These are phyloP conservation scores for Heteropelma amictum DNA, from an alignment of 2,888 invertebrate species.

Conservation along the genomic window DNA sequence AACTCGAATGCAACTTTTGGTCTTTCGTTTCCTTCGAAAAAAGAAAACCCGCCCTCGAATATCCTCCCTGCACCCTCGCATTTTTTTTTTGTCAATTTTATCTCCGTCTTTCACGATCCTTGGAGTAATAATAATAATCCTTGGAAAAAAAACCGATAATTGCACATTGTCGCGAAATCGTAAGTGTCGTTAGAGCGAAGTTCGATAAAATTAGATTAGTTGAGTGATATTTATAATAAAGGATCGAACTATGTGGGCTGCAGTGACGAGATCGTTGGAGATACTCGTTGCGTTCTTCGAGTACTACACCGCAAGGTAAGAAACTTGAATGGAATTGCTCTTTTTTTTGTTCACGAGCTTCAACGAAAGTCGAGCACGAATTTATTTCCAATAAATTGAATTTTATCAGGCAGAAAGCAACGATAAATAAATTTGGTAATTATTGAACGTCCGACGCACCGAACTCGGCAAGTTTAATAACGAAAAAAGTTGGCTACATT, in stretches of 20 bases:
- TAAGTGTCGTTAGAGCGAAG: slow-evolving; percentile 51
- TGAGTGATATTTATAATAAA: slow-evolving; percentile 70
- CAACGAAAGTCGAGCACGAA: too few species aligned
- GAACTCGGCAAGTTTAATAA: too few species aligned
- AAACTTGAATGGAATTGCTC: slow-evolving; percentile 23
- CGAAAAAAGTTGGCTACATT: too few species aligned
- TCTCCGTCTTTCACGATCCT: not conserved
- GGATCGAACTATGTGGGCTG: slow-evolving; percentile 87
- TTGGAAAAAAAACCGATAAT: slow-evolving; percentile 8
- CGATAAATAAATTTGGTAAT: too few species aligned
- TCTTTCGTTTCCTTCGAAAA: not conserved
- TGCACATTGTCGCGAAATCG: slow-evolving; percentile 28
- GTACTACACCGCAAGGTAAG: slow-evolving; percentile 88
- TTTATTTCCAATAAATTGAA: too few species aligned
- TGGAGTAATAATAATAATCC: too few species aligned
- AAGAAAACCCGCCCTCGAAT: not conserved
- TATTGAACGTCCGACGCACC: too few species aligned
- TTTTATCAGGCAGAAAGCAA: too few species aligned
- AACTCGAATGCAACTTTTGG: slow-evolving; percentile 11
- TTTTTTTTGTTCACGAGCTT: too few species aligned
- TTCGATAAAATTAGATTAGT: slow-evolving; percentile 56
- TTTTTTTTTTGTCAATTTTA: not conserved
- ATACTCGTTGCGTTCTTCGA: slow-evolving; percentile 91
- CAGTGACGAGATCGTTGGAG: slow-evolving; percentile 89
- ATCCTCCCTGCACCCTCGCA: not conserved